Conservation (phyloP, 1,140 invertebrate species). For the Nebria ingens region DNA sequence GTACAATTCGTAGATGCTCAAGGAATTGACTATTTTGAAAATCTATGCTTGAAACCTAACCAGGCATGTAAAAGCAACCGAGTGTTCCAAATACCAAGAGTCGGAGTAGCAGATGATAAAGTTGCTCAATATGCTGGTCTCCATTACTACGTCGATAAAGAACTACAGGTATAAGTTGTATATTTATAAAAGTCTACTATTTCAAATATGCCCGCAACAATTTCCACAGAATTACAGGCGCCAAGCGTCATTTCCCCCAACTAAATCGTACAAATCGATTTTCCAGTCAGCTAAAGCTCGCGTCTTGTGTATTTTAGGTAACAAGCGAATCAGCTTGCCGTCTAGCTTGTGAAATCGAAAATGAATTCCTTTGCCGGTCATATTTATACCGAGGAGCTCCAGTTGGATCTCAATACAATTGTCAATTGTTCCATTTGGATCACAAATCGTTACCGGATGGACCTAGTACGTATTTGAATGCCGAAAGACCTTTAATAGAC, state of each 20-base stretch:
- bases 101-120: constrained; percentile 81
- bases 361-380: constrained; percentile 85
- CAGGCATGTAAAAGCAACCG: constrained; percentile 74
- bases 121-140: constrained; percentile 83
- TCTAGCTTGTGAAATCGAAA: constrained; percentile 83
- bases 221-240: no score
- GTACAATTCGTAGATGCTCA: constrained; percentile 79
- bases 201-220: no score
- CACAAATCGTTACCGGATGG: constrained; percentile 86
- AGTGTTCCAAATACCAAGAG: constrained; percentile 64
- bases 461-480: constrained; percentile 78
- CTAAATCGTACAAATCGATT: no score
- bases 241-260: no score
- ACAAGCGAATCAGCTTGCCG: constrained; percentile 74
- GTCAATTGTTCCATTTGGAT: constrained; percentile 84
- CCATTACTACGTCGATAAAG: constrained; percentile 90
- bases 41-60: constrained; percentile 79
- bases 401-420: constrained; percentile 70
- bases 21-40: constrained; percentile 92
- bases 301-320: constrained; percentile 41
- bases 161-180: constrained; percentile 72
- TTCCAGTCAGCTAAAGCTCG: no score
- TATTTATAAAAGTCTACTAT: no score
- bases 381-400: constrained; percentile 74
- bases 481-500: constrained; percentile 79